Percentiles rank a stretch among this genome's conserved stretches.
phyloP scores from a whole-genome alignment of 1,140 invertebrate species.

The Cylas formicarius region DNA sequence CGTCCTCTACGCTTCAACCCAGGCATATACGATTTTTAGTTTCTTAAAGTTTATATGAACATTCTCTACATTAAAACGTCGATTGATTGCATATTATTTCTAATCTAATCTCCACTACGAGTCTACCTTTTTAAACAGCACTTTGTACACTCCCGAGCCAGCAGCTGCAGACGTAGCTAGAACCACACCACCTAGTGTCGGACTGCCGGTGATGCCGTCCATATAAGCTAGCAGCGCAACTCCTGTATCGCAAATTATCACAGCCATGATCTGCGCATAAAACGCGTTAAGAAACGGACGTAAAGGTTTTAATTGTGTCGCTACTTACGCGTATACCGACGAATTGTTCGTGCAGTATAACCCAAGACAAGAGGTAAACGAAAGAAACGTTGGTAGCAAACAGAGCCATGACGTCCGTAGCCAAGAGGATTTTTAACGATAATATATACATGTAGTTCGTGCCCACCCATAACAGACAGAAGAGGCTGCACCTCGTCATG shows the following conservation, averaged over 20 bases:
- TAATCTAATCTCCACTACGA: neutral
- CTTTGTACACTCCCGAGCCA: constrained; percentile 87
- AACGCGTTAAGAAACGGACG: neutral
- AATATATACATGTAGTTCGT: constrained; percentile 89
- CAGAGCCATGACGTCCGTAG: constrained; percentile 86
- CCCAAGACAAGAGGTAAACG: constrained; percentile 91
- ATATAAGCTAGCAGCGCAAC: constrained; percentile 91
- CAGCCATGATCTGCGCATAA: constrained; percentile 76
- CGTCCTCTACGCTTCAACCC: too few relatives aligned
- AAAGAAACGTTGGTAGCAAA: constrained; percentile 90
- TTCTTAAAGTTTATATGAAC: too few relatives aligned
- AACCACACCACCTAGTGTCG: constrained; percentile 85
- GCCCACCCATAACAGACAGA: constrained; percentile 85
- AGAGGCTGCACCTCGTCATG: constrained; percentile 74
- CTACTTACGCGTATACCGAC: constrained; percentile 84
- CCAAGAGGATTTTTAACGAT: constrained; percentile 73
- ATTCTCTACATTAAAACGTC: too few relatives aligned
- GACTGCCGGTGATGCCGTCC: constrained; percentile 86
- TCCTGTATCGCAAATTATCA: constrained; percentile 89
- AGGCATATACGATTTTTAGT: too few relatives aligned
- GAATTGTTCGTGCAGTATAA: constrained; percentile 92
- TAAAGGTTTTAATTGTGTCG: neutral
- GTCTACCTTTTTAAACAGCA: constrained; percentile 75
- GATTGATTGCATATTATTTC: neutral
- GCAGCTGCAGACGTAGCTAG: constrained; percentile 80